These are phyloP conservation scores for Centruroides sculpturatus DNA, from an alignment of 1,140 invertebrate species.

Conservation along the genomic window DNA sequence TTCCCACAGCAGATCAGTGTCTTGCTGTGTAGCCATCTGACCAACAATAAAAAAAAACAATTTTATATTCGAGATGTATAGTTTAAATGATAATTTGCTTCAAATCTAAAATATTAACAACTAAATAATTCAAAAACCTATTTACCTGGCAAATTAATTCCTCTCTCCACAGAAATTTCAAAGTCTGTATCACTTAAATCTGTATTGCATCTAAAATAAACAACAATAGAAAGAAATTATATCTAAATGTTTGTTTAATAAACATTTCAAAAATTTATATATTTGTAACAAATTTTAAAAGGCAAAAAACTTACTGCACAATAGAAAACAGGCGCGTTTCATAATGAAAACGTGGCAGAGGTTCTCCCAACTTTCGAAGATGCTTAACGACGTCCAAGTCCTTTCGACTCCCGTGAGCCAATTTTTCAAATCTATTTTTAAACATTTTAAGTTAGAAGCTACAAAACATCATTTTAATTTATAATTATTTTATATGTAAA, in stretches of 20 bases:
- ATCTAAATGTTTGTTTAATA: background rate
- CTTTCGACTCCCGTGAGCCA: conserved; percentile 65
- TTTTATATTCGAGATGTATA: too few species aligned
- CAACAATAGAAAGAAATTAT: background rate
- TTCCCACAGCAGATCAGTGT: too few species aligned
- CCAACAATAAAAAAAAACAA: too few species aligned
- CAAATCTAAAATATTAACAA: too few species aligned
- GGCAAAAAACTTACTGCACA: conserved; percentile 50
- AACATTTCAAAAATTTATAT: background rate
- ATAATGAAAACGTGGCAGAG: conserved; percentile 78
- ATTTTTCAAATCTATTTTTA: conserved; percentile 56
- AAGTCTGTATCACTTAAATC: conserved; percentile 83
- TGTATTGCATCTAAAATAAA: conserved; percentile 51
- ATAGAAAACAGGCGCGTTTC: conserved; percentile 76
- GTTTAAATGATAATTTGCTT: too few species aligned
- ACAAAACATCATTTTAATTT: too few species aligned
- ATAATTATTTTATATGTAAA: too few species aligned
- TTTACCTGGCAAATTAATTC: conserved; percentile 57
- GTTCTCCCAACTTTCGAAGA: conserved; percentile 41
- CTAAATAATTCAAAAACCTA: too few species aligned
- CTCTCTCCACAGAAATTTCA: conserved; percentile 70
- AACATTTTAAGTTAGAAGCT: background rate
- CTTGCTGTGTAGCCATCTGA: too few species aligned
- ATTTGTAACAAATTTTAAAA: conserved; percentile 7
- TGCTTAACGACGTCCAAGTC: conserved; percentile 75